Conservation (phyloP, 2,888 invertebrate genomes). For the Limnephilus lunatus region DNA sequence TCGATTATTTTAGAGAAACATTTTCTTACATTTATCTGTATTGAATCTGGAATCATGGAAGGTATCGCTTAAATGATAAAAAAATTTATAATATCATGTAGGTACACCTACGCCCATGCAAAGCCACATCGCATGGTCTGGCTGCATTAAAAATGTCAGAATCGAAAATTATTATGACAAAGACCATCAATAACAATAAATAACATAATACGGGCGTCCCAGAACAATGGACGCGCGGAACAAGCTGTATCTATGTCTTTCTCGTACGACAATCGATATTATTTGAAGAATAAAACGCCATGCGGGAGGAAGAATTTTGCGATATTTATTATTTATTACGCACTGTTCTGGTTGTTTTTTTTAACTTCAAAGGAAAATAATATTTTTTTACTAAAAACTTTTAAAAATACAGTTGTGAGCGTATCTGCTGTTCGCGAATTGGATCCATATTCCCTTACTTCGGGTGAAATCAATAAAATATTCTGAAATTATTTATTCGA, state of each 20-base stretch:
- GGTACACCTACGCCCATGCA: slow-evolving; percentile 62
- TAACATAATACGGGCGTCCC: slow-evolving; percentile 51
- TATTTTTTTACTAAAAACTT: background rate
- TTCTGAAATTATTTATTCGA: no score
- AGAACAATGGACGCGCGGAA: slow-evolving; percentile 58
- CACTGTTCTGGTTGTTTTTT: background rate
- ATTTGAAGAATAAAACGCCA: slow-evolving; percentile 35
- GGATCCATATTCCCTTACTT: no score
- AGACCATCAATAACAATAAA: slow-evolving; percentile 55
- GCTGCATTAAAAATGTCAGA: slow-evolving; percentile 59
- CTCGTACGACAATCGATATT: slow-evolving; percentile 46
- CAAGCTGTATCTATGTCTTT: slow-evolving; percentile 45
- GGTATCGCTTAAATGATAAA: background rate
- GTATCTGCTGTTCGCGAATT: no score
- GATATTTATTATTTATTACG: background rate
- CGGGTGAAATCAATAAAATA: no score
- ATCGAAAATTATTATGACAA: slow-evolving; percentile 53
- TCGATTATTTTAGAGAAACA: no score
- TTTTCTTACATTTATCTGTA: background rate
- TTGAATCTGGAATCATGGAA: background rate
- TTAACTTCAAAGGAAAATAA: background rate
- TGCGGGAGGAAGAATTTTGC: background rate
- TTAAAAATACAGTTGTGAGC: background rate
- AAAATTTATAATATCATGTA: background rate
- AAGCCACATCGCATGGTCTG: slow-evolving; percentile 60